Evolutionary conservation across 1,140 invertebrate genomes (phyloP), one percentile per base, ranked within the genome.

Genomic region (Octopus bimaculoides): DNA sequence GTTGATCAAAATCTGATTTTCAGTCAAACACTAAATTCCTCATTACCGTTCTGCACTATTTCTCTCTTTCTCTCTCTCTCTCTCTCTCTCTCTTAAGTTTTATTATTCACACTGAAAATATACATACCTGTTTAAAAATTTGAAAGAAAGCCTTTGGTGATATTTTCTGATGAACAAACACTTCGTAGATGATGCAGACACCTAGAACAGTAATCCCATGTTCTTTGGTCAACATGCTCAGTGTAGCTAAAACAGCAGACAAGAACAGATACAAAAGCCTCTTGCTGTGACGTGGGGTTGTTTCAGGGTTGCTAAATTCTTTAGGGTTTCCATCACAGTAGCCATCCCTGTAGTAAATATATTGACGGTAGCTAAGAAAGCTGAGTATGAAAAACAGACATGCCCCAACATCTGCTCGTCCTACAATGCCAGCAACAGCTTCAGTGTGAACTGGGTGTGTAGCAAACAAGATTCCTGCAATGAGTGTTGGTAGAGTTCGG

Each of bases 141-240:
- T 80, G 74, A 14, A 85, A 17, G 12, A 87, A 81, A 55, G 88
- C 82, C 71, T 61, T 73, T n/a, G 86, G 66, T 76, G 81, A 82
- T 9, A 90, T 79, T 78, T 85, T 86, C 78, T 88, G 83, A 53
- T 89, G 90, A 77, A 93, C 90, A 79, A 92, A 89, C 12, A 94
- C 85, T 85, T 95, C 93, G 91, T 96, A 97, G 26, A 95, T 90
- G 79, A 94, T 93, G 90, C 96, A 97, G 53, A 97, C 93, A n/a
- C 94, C 93, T 82, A 98, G 89, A 17, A 97, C 95, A 75, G 96
- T 97, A 80, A 98, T 93, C 26, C 96, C 97, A 17, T 96, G 96
- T 90, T 98, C 97, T 78, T 90, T 90, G 54, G 86, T 86, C 78
- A 90, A 79, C 86, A 89, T 85, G 73, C 87, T 85, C 8, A 86